Base-by-base conservation (phyloP, 2,888 invertebrate genomes). In the Campopleginae sp. region DNA sequence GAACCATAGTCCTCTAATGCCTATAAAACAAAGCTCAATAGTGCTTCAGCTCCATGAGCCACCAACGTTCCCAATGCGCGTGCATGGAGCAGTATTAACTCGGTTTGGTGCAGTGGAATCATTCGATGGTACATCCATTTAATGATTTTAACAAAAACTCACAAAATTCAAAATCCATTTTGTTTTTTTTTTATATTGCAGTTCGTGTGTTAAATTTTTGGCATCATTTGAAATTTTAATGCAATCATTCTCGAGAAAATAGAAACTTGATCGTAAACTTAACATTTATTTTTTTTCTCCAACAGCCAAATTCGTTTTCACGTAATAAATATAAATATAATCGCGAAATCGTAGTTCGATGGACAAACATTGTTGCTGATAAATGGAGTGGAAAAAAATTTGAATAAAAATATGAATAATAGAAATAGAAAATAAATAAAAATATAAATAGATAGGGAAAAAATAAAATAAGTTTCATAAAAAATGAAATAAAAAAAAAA, bases 201-300 rank as follows among this genome's bases (percentile, higher is more conserved):
- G 12, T 5, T 27, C 5, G 12, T 8, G 27, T 14, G 4, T 10
- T 12, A 51, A 19, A 51, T 48, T 48, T 17, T 46, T 46, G 46
- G 14, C 12, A 14, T 4, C 7, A 51, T 51, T 51, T 51, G 7
- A 5, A 48, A n/a, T 23, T 23, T 10, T 8, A 54, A 12, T 23
- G 17, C 42, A 12, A 58, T 44, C 54, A 58, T n/a, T 38, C 31
- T 2, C 38, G 58, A 27, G 65, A 44, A 66, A 77, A 77, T 46
- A 54, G 63, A 14, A 71, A 77, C 51, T 72, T 42, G 78, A 63
- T 80, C 54, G 27, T 72, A 65, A 63, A 66, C 10, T 70, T 51
- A 19, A 33, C n/a, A n/a, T n/a, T n/a, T n/a, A n/a, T 42, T 31
- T 81, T 71, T 58, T 65, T 72, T 61, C 61, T 65, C 42, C 17